These are phyloP conservation scores for Drosophila varians DNA, from an alignment of 1,140 invertebrate species.

Conservation along the genomic window DNA sequence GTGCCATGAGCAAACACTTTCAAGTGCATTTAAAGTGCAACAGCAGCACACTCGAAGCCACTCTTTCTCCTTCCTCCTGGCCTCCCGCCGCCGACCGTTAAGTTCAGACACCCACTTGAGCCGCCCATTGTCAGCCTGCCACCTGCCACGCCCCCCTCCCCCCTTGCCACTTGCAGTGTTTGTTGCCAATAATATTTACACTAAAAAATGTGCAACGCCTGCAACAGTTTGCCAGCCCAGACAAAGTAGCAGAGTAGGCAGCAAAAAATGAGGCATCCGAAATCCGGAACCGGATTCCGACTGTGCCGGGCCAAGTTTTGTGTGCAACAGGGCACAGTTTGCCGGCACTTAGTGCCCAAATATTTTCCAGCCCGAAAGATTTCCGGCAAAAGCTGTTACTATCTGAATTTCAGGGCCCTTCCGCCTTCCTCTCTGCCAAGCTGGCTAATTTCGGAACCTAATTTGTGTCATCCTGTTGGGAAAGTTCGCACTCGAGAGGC, in stretches of 20 bases:
- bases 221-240: slow-evolving; percentile 57
- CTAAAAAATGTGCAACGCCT: slow-evolving; percentile 64
- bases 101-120: slow-evolving; percentile 72
- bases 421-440: slow-evolving; percentile 37
- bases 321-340: slow-evolving; percentile 60
- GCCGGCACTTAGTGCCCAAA: slow-evolving; percentile 63
- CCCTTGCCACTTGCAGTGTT: slow-evolving; percentile 25
- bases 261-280: slow-evolving; percentile 12
- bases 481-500: slow-evolving; percentile 48
- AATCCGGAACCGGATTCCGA: slow-evolving; percentile 40
- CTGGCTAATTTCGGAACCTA: slow-evolving; percentile 69
- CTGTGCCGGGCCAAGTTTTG: slow-evolving; percentile 60
- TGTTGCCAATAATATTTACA: slow-evolving; percentile 77
- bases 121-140: slow-evolving; percentile 62
- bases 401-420: neutral
- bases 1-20: slow-evolving; percentile 76
- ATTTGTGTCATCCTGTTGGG: slow-evolving; percentile 75
- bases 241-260: neutral
- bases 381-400: slow-evolving; percentile 60
- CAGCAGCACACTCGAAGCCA: slow-evolving; percentile 41
- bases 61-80: neutral
- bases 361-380: slow-evolving; percentile 77
- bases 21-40: slow-evolving; percentile 76
- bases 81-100: slow-evolving; percentile 56
- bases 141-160: slow-evolving; percentile 3